Base-by-base conservation (phyloP, 2,797 vertebrate genomes). In the Sebastes minor region DNA sequence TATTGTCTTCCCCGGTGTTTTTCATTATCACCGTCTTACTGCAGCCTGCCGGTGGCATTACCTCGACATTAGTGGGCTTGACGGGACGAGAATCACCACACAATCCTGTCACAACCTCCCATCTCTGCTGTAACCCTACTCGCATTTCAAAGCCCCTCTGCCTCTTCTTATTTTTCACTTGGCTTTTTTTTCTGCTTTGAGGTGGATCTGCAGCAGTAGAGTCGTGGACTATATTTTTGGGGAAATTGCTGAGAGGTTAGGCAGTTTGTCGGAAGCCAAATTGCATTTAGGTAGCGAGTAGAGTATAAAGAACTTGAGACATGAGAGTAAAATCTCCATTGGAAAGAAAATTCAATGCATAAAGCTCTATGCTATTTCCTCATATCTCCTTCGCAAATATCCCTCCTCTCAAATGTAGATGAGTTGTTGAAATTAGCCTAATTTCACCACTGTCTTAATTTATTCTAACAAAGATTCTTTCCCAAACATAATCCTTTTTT, bases 1-100 rank as follows among this genome's bases (percentile, higher is more conserved):
- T 98, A 98, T 97, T 97, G 97, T 99, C 97, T 98, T 97, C 96
- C 96, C 96, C 97, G 97, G 97, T 97, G 97, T 98, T 99, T 98
- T 98, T 98, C 97, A 98, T 98, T 98, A 98, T 97, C 97, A 92
- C 95, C 92, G 97, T 96, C 97, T 98, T 97, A 98, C 93, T 90
- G 96, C 95, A 92, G 97, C 96, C 97, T 96, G 96, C 95, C 96
- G 93, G 96, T 94, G 96, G 97, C 97, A 97, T 98, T 98, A 98
- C 96, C 97, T 95, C 94, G 96, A 98, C 97, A 98, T 98, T 98
- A 98, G 97, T 96, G 97, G 93, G 97, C 97, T 97, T 97, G 97
- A 97, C 97, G 95, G 97, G 96, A 88, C 95, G 96, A 95, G 97
- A 97, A 98, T 97, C 97, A 85, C 89, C 90, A 84, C 92, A 90